phyloP scores from a whole-genome alignment of 2,888 invertebrate species.

The Oscheius sp. region DNA sequence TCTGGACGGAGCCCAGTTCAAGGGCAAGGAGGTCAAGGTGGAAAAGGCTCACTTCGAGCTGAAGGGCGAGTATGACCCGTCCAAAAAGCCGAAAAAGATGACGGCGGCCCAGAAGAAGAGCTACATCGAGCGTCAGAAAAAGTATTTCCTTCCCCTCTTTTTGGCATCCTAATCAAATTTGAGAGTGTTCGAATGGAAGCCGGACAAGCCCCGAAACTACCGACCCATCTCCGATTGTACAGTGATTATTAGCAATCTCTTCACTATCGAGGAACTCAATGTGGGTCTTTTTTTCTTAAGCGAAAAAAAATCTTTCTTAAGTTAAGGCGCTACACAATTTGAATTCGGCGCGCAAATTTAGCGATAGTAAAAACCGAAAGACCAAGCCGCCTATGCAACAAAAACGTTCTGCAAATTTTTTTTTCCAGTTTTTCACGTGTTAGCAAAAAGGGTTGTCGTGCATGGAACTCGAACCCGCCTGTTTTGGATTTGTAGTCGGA shows the following conservation, averaged over 20 bases:
- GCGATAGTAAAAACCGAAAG: too few relatives aligned
- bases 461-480: too few relatives aligned
- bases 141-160: slow-evolving; percentile 76
- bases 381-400: too few relatives aligned
- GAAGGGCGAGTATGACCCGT: slow-evolving; percentile 88
- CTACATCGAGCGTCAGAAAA: slow-evolving; percentile 89
- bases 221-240: slow-evolving; percentile 88
- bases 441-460: too few relatives aligned
- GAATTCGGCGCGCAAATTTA: background rate
- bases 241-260: slow-evolving; percentile 92
- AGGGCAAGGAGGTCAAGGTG: slow-evolving; percentile 80
- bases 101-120: slow-evolving; percentile 86
- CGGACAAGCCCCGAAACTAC: slow-evolving; percentile 88
- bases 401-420: too few relatives aligned
- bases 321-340: background rate
- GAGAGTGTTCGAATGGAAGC: slow-evolving; percentile 93
- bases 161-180: slow-evolving; percentile 32
- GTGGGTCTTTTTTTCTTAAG: slow-evolving; percentile 61
- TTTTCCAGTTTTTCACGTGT: too few relatives aligned
- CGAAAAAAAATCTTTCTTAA: background rate
- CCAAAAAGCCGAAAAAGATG: slow-evolving; percentile 85
- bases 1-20: slow-evolving; percentile 84
- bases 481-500: too few relatives aligned
- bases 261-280: slow-evolving; percentile 88
- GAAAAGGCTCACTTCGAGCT: slow-evolving; percentile 92